phyloP scores from a whole-genome alignment of 2,888 invertebrate species.

The Heliconius hortense region DNA sequence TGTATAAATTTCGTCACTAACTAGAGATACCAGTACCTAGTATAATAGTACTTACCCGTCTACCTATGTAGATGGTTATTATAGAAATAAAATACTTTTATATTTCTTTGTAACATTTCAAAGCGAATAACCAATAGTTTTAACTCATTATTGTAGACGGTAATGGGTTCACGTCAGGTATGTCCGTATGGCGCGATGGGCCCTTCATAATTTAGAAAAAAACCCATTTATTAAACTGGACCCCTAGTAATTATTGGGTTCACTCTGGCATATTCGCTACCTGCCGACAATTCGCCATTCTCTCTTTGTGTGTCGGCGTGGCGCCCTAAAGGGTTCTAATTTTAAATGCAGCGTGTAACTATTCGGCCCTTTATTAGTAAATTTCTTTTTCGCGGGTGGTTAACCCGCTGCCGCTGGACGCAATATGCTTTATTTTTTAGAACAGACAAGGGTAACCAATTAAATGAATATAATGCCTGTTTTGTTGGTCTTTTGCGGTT shows the following conservation, averaged over 20 bases:
- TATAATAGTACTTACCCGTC: neutral
- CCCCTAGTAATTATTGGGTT: constrained; percentile 78
- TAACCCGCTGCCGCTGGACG: constrained; percentile 74
- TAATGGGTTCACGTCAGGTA: constrained; percentile 78
- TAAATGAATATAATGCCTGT: constrained; percentile 68
- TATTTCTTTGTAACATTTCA: constrained; percentile 41
- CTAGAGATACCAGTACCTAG: too few relatives aligned
- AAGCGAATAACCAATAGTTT: constrained; percentile 62
- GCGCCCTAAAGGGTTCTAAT: constrained; percentile 82
- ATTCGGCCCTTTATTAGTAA: constrained; percentile 76
- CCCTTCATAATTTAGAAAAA: constrained; percentile 79
- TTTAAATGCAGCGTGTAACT: constrained; percentile 81
- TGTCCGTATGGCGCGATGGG: constrained; percentile 78
- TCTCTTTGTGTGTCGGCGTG: constrained; percentile 80
- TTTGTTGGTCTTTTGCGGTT: constrained; percentile 69
- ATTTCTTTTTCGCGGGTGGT: constrained; percentile 81
- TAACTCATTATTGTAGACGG: constrained; percentile 63
- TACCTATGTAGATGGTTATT: neutral
- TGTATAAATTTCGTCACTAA: too few relatives aligned
- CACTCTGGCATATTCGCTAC: constrained; percentile 79
- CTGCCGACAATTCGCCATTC: constrained; percentile 81
- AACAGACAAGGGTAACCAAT: constrained; percentile 74
- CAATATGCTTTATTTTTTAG: constrained; percentile 77
- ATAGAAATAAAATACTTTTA: neutral
- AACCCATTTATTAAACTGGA: constrained; percentile 79